Evolutionary conservation across 2,113 vertebrate species (phyloP), one percentile per base, ranked within the genome.

Genomic region (Equus przewalskii): DNA sequence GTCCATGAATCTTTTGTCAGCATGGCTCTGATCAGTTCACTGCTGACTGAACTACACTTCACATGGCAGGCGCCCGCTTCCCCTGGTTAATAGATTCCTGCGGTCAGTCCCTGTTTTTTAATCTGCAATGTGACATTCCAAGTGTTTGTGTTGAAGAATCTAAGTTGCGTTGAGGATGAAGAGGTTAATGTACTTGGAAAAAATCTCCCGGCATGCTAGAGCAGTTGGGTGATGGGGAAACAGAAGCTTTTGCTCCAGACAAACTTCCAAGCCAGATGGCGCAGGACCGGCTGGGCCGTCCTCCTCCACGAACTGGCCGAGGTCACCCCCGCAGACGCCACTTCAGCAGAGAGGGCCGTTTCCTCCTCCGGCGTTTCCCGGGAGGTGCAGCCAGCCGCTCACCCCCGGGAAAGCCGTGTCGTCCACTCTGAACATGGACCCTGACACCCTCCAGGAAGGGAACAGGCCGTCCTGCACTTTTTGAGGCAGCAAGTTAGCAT

Each of bases 231-330:
- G 51, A 14, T 14, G 51, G n/a, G 82, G 65, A 91, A 56, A 11
- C 30, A 62, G n/a, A 18, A 65, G 33, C 2, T 58, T 56, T 54
- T 14, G 21, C 58, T 78, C 15, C 14, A 33, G n/a, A 22, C 46
- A 16, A 5, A 30, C n/a, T 30, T 36, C 64, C 16, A 13, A 56
- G 79, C 4, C 3, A 16, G 1, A 6, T 0, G 7, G 9, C 9
- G 28, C 11, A 22, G 36, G 21, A 5, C 3, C 1, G 1, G 22
- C 70, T 14, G 10, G 51, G 51, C 51, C 22, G 41, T 14, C 22
- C 41, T 14, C 12, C 2, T 28, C 24, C 24, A 41, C 24, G 1
- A 16, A 24, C 44, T 15, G 13, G 51, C 51, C 51, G 2, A 54
- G 51, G 51, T 54, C 51, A 54, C 51, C 51, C 49, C 49, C 49